Evolutionary conservation across 2,888 invertebrate genomes (phyloP), one percentile per base, ranked within the genome.

Genomic region (Calliopum simillimum): DNA sequence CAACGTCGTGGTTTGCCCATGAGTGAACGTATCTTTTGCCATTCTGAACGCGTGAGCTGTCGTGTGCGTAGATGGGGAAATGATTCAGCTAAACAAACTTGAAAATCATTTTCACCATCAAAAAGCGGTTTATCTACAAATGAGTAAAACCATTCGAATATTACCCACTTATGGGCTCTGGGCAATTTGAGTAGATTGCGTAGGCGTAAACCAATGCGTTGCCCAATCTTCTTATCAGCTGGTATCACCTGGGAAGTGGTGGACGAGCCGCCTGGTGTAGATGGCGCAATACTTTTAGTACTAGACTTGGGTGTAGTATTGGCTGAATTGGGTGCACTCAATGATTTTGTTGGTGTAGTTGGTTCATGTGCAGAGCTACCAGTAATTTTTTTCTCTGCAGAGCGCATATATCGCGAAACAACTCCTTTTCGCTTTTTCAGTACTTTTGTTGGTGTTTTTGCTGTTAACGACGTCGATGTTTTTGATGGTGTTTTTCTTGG

Each of bases 121-220:
- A 99, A 99, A 47, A 99, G 88, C 46, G 96, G 93, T 82, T 94
- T 93, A 84, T 99, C 99, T 78, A 99, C 94, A 81, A 98, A 98
- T 77, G 99, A 98, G 86, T 99, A 99, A 87, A 99, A 99, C 93
- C 98, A 99, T 86, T 99, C 99, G 86, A 97, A 99, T 86, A 97
- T 98, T 11, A 99, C 98, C 97, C 98, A 99, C 87, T 97, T 97
- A 84, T 99, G 98, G 4, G 99, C 99, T 88, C 99, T 99, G 0
- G 99, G 99, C 75, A 99, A 87, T 87, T 99, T 99, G 4, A 99
- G 88, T 43, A 99, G 89, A 87, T 99, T 99, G 75, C 96, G 89
- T 71, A 97, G 87, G 75, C 96, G 89, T 87, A 95, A 90, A 2
- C 97, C 97, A 78, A 97, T 95, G 79, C 93, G 91, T 80, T 98